Evolutionary conservation across 1,140 invertebrate genomes (phyloP).

Genomic region (Magallana gigas): DNA sequence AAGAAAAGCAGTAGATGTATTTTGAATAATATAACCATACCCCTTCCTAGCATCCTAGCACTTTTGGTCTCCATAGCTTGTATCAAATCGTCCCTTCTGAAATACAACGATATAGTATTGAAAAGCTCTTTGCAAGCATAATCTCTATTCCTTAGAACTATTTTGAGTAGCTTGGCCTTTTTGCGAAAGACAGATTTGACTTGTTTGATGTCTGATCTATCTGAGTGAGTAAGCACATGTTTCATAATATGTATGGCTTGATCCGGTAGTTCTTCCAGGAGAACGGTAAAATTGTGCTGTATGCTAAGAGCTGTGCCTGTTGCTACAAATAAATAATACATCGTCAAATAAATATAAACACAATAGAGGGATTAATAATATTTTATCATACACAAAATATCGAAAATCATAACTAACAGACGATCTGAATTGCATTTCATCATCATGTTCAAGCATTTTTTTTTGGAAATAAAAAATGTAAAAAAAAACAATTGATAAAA

Average conservation of each 20-base stretch:
- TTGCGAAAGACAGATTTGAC: background rate
- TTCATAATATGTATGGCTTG: background rate
- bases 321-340: background rate
- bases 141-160: background rate
- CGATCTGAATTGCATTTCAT: too few relatives aligned
- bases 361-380: too few relatives aligned
- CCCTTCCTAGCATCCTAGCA: background rate
- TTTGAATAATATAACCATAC: background rate
- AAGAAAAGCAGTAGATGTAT: too few relatives aligned
- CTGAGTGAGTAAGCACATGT: background rate
- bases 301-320: background rate
- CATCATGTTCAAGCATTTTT: too few relatives aligned
- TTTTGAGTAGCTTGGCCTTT: background rate
- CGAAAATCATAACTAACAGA: too few relatives aligned
- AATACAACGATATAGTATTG: background rate
- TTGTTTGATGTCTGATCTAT: background rate
- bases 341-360: too few relatives aligned
- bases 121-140: background rate
- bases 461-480: too few relatives aligned
- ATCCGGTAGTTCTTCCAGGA: background rate
- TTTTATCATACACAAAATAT: too few relatives aligned
- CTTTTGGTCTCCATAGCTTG: background rate
- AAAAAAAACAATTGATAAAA: too few relatives aligned
- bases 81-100: background rate
- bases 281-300: background rate